phyloP scores from a whole-genome alignment of 2,888 invertebrate species.

The Chaetogeoica ovagalla region DNA sequence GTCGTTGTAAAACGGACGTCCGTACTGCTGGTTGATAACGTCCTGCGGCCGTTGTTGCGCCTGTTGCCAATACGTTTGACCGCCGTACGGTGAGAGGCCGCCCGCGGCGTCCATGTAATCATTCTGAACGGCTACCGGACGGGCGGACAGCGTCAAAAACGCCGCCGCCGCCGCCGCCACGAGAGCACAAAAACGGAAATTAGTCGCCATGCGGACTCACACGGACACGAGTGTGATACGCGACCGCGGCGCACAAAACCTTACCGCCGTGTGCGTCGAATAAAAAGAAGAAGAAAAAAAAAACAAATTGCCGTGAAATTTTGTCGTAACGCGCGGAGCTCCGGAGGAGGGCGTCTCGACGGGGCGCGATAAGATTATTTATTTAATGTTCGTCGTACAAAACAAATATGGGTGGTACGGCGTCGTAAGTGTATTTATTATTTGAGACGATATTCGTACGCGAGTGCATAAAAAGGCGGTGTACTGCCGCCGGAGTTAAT shows the following conservation, averaged over 20 bases:
- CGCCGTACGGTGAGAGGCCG: not conserved
- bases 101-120: not conserved
- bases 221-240: not conserved
- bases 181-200: not conserved
- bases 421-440: too few species aligned
- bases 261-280: constrained; percentile 4
- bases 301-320: not conserved
- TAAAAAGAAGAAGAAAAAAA: not conserved
- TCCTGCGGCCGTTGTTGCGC: constrained; percentile 36
- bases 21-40: constrained; percentile 23
- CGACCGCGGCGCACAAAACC: not conserved
- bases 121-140: constrained; percentile 3
- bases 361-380: too few species aligned
- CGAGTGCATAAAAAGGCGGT: too few species aligned
- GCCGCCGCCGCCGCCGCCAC: constrained; percentile 27
- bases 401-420: too few species aligned
- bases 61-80: not conserved
- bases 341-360: too few species aligned
- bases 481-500: too few species aligned
- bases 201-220: not conserved
- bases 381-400: too few species aligned
- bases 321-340: too few species aligned
- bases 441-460: too few species aligned
- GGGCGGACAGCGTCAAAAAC: constrained; percentile 3
- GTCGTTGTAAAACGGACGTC: not conserved